A percentile compares a stretch with the other conserved stretches of the same genome.
Conservation (phyloP, 2,888 invertebrate species). For the Cremastobaeus sp. region DNA sequence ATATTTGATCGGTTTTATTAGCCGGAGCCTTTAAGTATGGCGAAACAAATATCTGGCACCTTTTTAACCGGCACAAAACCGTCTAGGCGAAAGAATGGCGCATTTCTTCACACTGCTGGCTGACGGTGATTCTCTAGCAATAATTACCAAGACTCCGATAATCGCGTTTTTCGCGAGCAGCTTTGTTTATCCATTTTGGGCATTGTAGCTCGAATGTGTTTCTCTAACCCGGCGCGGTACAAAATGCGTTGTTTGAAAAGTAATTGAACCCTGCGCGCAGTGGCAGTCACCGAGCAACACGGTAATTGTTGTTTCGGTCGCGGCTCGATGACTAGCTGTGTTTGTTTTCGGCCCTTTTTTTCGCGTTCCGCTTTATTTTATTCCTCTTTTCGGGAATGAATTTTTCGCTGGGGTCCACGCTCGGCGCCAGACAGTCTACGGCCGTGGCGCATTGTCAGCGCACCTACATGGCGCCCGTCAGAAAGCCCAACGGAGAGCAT, state of each 20-base stretch:
- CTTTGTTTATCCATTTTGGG: constrained; percentile 43
- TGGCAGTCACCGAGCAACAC: constrained; percentile 41
- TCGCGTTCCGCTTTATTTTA: constrained; percentile 56
- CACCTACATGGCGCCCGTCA: constrained; percentile 61
- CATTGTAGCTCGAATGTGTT: constrained; percentile 37
- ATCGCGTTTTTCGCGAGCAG: constrained; percentile 34
- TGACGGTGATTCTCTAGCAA: constrained; percentile 12
- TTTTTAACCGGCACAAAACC: too few species aligned
- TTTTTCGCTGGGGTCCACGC: constrained; percentile 56
- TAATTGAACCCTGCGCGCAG: constrained; percentile 51
- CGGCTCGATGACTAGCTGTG: constrained; percentile 64
- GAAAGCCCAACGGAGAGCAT: constrained; percentile 51
- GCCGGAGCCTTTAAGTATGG: too few species aligned
- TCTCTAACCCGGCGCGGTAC: constrained; percentile 19
- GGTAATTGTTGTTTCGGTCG: constrained; percentile 70
- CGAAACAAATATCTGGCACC: too few species aligned
- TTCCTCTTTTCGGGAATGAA: constrained; percentile 60
- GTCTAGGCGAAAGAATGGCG: constrained; percentile 26
- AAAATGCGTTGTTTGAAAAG: constrained; percentile 52
- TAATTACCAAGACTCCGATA: constrained; percentile 35
- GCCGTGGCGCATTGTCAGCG: constrained; percentile 53
- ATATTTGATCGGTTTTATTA: too few species aligned
- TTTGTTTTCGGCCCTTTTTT: constrained; percentile 59
- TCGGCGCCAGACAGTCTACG: constrained; percentile 58
- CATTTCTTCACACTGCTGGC: constrained; percentile 43